Evolutionary conservation across 2,797 vertebrate species (phyloP).

Genomic region (Novumbra hubbsi): DNA sequence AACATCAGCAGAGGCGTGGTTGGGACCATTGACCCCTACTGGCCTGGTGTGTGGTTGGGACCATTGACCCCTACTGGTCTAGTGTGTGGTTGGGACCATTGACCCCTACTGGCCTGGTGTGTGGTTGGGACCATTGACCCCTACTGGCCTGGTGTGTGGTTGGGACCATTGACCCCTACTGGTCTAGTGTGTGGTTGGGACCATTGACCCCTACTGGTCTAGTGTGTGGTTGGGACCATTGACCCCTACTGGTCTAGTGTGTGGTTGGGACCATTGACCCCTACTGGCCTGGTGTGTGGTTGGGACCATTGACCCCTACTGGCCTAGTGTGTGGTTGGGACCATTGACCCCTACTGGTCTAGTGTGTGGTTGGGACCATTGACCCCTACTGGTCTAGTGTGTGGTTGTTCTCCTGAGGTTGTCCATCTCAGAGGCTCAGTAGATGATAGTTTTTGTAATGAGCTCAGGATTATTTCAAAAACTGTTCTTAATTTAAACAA

Average conservation of each 20-base stretch:
- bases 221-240: conserved; percentile 66
- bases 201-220: no score
- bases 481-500: background rate
- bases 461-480: background rate
- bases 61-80: conserved; percentile 62
- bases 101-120: conserved; percentile 62
- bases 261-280: no score
- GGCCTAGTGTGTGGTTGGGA: conserved; percentile 61
- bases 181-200: conserved; percentile 61
- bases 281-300: no score
- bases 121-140: no score
- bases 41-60: conserved; percentile 61
- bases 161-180: conserved; percentile 63
- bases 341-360: conserved; percentile 62
- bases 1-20: conserved; percentile 69
- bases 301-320: conserved; percentile 63
- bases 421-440: conserved; percentile 23
- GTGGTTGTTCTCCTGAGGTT: conserved; percentile 53
- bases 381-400: conserved; percentile 62
- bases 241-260: conserved; percentile 62
- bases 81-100: conserved; percentile 64
- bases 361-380: conserved; percentile 64
- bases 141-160: no score
- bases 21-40: conserved; percentile 63
- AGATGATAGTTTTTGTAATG: background rate